These are phyloP conservation scores for Mnemiopsis leidyi DNA, from an alignment of 37 sponge, comb jelly and placozoan genomes.

Conservation along the genomic window DNA sequence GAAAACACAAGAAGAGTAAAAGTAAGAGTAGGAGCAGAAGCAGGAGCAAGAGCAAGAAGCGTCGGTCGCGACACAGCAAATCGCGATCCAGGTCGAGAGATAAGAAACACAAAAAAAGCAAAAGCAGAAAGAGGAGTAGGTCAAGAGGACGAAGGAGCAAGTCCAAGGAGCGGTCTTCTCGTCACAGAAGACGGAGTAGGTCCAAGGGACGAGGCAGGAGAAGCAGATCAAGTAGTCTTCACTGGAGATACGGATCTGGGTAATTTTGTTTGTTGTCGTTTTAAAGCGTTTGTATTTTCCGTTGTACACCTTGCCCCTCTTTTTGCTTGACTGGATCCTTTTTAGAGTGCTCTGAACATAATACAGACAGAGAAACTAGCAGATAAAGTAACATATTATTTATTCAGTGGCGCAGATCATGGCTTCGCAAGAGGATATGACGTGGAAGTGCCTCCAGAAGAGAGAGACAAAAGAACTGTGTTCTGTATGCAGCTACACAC, in stretches of 20 bases:
- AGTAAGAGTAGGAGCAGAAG: slow-evolving; percentile 35
- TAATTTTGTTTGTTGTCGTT: no score
- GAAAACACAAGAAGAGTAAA: slow-evolving; percentile 27
- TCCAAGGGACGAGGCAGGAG: slow-evolving; percentile 43
- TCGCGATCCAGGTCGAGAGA: not conserved
- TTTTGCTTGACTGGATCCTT: no score
- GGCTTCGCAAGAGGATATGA: slow-evolving; percentile 66
- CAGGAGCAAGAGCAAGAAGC: slow-evolving; percentile 53
- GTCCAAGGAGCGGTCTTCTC: slow-evolving; percentile 14
- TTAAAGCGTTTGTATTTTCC: no score
- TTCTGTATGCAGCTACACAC: slow-evolving; percentile 95
- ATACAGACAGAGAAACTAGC: no score
- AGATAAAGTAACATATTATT: no score
- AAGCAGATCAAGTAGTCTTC: slow-evolving; percentile 59
- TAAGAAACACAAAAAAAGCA: slow-evolving; percentile 28
- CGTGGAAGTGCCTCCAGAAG: slow-evolving; percentile 79
- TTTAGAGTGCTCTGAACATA: no score
- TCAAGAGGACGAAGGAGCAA: slow-evolving; percentile 68
- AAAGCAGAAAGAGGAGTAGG: no score
- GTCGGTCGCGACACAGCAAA: slow-evolving; percentile 62
- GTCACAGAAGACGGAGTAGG: slow-evolving; percentile 19
- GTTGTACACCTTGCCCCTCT: no score
- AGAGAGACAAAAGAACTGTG: slow-evolving; percentile 87
- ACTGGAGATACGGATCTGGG: slow-evolving; percentile 33
- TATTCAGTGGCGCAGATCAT: not conserved